Percentiles rank a stretch among this genome's conserved stretches.
phyloP scores from a whole-genome alignment of 1,140 invertebrate genomes.

The Drosophila pseudoobscura region DNA sequence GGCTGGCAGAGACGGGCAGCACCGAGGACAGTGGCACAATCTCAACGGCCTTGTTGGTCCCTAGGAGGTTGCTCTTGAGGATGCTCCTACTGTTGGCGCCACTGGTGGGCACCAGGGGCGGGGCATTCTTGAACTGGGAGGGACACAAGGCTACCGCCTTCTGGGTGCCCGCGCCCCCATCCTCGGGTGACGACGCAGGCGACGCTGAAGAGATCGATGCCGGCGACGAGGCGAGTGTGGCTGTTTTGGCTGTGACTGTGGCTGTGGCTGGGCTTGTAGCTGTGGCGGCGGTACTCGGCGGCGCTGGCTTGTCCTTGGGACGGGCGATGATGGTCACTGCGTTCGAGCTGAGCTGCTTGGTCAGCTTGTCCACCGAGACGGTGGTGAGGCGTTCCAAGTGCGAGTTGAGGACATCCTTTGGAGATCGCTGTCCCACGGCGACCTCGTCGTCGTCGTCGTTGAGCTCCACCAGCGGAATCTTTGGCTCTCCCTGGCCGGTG shows the following conservation, averaged over 20 bases:
- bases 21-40: conserved; percentile 55
- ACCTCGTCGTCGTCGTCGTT: conserved; percentile 53
- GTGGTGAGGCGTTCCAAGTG: conserved; percentile 42
- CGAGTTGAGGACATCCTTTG: neutral
- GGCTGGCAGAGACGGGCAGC: conserved; percentile 5
- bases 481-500: conserved; percentile 12
- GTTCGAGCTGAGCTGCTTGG: conserved; percentile 78
- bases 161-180: no score
- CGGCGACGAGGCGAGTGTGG: conserved; percentile 9
- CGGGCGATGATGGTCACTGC: conserved; percentile 78
- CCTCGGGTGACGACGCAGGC: no score
- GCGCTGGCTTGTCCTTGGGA: conserved; percentile 58
- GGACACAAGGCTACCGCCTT: neutral
- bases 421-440: neutral
- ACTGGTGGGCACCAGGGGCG: conserved; percentile 42
- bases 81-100: conserved; percentile 71
- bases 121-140: conserved; percentile 52
- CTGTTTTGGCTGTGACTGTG: conserved; percentile 10
- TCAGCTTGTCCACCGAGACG: conserved; percentile 73
- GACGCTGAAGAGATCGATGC: neutral
- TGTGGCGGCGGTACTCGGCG: conserved; percentile 7
- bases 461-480: conserved; percentile 63
- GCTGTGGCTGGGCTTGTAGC: conserved; percentile 1
- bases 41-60: conserved; percentile 75
- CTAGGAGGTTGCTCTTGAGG: conserved; percentile 68